Percentiles rank a stretch among this genome's conserved stretches.
phyloP scores from a whole-genome alignment of 2,888 invertebrate genomes.

The Macaria liturata region DNA sequence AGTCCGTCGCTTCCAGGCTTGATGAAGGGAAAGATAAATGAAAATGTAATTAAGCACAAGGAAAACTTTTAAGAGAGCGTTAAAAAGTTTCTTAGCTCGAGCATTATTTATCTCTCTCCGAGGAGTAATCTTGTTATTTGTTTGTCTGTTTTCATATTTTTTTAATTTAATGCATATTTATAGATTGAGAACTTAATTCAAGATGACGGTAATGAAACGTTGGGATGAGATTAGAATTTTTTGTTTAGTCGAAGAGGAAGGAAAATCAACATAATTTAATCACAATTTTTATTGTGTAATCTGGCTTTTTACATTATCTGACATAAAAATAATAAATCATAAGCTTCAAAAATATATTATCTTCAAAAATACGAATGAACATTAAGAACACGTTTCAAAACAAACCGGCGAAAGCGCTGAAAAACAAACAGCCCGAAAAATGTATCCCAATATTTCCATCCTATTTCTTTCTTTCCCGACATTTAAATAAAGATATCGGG shows the following conservation, averaged over 20 bases:
- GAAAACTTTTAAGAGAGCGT: slow-evolving; percentile 69
- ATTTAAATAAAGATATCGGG: slow-evolving; percentile 32
- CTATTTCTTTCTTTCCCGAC: slow-evolving; percentile 18
- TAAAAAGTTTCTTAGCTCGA: slow-evolving; percentile 67
- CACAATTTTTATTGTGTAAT: too few relatives aligned
- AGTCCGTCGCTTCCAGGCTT: slow-evolving; percentile 43
- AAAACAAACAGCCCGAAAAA: slow-evolving; percentile 5
- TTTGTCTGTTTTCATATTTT: slow-evolving; percentile 46
- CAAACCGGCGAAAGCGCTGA: too few relatives aligned
- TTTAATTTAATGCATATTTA: slow-evolving; percentile 40
- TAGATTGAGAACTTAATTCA: slow-evolving; percentile 13
- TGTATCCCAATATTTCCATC: slow-evolving; percentile 13
- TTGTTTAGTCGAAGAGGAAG: too few relatives aligned
- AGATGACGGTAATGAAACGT: slow-evolving; percentile 11
- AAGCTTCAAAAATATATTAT: too few relatives aligned
- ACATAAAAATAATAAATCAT: too few relatives aligned
- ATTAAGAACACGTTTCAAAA: too few relatives aligned
- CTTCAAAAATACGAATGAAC: too few relatives aligned
- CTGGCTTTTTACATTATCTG: too few relatives aligned
- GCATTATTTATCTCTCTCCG: slow-evolving; percentile 68
- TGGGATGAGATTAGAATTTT: slow-evolving; percentile 3
- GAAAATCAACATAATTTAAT: too few relatives aligned
- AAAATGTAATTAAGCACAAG: slow-evolving; percentile 77
- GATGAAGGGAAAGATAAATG: slow-evolving; percentile 71
- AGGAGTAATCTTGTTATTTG: slow-evolving; percentile 64